Percentiles rank a stretch among this genome's conserved stretches.
These are phyloP conservation scores for Peromyscus melanophrys DNA, from an alignment of 2,797 vertebrate genomes.

Conservation along the genomic window DNA sequence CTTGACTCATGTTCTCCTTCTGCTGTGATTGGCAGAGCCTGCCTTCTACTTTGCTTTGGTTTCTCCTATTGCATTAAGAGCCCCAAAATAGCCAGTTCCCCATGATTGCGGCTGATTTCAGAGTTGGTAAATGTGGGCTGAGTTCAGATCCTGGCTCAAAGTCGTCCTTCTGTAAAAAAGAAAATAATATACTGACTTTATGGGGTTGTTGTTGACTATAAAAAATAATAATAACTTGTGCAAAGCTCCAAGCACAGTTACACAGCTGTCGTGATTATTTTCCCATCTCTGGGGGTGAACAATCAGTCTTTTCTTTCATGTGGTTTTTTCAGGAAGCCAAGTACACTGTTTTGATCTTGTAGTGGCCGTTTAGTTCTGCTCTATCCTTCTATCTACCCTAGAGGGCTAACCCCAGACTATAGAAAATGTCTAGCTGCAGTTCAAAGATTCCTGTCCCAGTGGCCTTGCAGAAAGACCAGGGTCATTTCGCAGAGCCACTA, in stretches of 20 bases:
- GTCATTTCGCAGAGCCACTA: background rate
- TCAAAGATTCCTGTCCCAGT: background rate
- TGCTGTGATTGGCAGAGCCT: background rate
- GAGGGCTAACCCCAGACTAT: background rate
- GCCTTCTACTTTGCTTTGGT: background rate
- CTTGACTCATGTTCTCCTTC: background rate
- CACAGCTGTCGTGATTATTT: background rate
- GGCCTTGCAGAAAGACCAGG: background rate
- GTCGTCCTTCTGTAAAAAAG: background rate
- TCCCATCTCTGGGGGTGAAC: conserved; percentile 35
- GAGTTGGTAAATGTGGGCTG: background rate
- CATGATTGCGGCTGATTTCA: background rate
- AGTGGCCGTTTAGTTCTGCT: background rate
- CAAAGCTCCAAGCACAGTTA: background rate
- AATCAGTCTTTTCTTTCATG: conserved; percentile 48
- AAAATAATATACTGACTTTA: background rate
- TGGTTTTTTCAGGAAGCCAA: conserved; percentile 11
- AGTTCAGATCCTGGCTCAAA: conserved; percentile 59
- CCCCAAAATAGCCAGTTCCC: background rate
- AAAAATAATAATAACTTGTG: background rate
- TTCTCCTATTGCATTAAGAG: conserved; percentile 32
- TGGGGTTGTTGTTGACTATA: background rate
- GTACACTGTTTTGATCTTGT: conserved; percentile 57
- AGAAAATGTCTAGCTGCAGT: background rate
- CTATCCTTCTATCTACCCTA: background rate